Conservation (phyloP, 2,888 invertebrate species). For the Stomorhina lunata region DNA sequence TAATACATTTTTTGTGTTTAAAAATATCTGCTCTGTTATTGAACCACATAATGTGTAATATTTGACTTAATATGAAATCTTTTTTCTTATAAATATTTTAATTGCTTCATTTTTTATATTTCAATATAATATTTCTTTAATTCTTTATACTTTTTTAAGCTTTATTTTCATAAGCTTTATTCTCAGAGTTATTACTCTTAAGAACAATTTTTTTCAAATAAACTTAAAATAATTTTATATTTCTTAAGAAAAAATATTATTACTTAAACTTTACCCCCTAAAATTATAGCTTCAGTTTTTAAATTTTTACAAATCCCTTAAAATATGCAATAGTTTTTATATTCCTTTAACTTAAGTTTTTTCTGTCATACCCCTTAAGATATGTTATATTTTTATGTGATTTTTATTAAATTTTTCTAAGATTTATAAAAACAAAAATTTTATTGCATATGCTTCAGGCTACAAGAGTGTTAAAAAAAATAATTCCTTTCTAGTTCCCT, state of each 20-base stretch:
- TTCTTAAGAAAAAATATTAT: background rate
- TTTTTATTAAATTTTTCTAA: conserved; percentile 23
- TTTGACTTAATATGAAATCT: no score
- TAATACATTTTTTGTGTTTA: no score
- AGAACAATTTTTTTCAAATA: background rate
- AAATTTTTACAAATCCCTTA: background rate
- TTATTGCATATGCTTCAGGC: background rate
- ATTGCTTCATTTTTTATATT: no score
- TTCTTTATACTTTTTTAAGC: no score
- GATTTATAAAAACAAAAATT: background rate
- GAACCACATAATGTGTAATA: no score
- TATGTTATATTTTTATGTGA: conserved; percentile 18
- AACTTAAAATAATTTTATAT: background rate
- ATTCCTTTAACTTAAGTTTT: background rate
- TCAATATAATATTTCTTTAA: no score
- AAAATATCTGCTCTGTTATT: no score
- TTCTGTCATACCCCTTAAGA: background rate
- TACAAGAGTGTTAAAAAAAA: background rate
- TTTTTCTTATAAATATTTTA: no score
- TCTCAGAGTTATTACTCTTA: no score
- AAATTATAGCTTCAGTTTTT: background rate
- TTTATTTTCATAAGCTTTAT: no score
- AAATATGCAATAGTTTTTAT: conserved; percentile 13
- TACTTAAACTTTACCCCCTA: background rate
- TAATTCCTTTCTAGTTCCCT: background rate